Base-by-base conservation (phyloP, 2,888 invertebrate genomes). In the Zelleria hepariella region DNA sequence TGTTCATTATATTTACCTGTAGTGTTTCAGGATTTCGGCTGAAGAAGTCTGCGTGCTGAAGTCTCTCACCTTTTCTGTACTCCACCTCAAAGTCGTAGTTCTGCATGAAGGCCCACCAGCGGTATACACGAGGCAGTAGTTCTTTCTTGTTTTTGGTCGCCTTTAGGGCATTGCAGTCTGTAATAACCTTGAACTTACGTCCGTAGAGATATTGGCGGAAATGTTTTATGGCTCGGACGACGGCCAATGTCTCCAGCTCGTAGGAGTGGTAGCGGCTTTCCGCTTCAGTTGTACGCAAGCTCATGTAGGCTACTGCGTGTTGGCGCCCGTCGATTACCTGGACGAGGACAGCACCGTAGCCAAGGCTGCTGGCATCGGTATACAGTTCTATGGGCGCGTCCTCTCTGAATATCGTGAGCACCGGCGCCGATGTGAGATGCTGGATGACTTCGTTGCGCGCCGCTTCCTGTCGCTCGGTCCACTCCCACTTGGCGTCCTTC, bases 31-130 rank as follows among this genome's bases (percentile, higher is more conserved):
- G 67, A 26, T 70, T 69, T 51, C 70, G 56, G 6, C 68, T 70
- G 0, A 71, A 58, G 15, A 58, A 69, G 21, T 71, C 70, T 0
- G 65, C 71, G 24, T 70, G 69, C 10, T 66, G 65, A 66, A 71
- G 66, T 0, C 42, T 1, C 0, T 66, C 62, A 0, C 68, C 68
- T 57, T 67, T 61, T 0, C 60, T 15, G 21, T 71, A 66, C 0
- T 65, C 26, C 0, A 72, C 66, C 0, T 66, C 65, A 32, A 69
- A 64, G 42, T 59, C 25, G 21, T 32, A 61, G 27, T 61, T 56
- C 21, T 63, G 62, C 4, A 63, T 25, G 27, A 56, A 61, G 2
- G 59, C 53, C 60, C 64, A 64, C 61, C 64, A 64, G 10, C 61
- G 42, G 24, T 60, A 52, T 1, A 64, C 21, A 7, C 60, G 23